Conservation (phyloP, 2,888 invertebrate species). For the Dryobotodes eremita region DNA sequence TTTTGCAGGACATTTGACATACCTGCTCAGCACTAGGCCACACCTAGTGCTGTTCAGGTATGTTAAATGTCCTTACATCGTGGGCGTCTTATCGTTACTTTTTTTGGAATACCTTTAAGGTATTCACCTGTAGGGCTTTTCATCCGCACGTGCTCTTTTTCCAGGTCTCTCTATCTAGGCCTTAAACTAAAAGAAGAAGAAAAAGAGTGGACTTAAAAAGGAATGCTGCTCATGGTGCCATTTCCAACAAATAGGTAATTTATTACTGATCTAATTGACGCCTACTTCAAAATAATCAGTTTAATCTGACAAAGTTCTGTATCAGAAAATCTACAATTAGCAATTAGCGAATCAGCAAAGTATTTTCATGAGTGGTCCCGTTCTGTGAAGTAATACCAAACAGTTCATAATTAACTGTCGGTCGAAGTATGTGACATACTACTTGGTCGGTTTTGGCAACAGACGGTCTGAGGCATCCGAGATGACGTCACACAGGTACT, state of each 20-base stretch:
- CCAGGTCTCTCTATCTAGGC: background rate
- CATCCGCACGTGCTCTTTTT: background rate
- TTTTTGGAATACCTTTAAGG: background rate
- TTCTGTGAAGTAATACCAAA: slow-evolving; percentile 20
- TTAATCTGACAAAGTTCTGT: background rate
- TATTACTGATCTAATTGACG: background rate
- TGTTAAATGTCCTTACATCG: too few species aligned
- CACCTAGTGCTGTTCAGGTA: background rate
- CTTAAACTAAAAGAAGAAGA: background rate
- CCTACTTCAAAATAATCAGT: background rate
- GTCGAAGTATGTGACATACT: slow-evolving; percentile 38
- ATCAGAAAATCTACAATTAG: slow-evolving; percentile 26
- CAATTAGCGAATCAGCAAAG: slow-evolving; percentile 32
- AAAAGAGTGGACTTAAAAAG: background rate
- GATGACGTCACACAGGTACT: slow-evolving; percentile 42
- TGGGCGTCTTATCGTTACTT: too few species aligned
- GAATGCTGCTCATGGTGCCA: background rate
- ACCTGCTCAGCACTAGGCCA: background rate
- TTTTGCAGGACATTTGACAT: background rate
- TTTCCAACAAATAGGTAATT: background rate
- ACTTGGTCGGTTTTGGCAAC: slow-evolving; percentile 57
- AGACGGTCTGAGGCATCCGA: slow-evolving; percentile 34
- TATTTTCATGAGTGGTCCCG: slow-evolving; percentile 40
- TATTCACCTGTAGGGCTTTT: background rate
- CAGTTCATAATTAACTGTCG: slow-evolving; percentile 43